Conservation (phyloP, 1,140 invertebrate genomes). For the Drosophila kepulauana region DNA sequence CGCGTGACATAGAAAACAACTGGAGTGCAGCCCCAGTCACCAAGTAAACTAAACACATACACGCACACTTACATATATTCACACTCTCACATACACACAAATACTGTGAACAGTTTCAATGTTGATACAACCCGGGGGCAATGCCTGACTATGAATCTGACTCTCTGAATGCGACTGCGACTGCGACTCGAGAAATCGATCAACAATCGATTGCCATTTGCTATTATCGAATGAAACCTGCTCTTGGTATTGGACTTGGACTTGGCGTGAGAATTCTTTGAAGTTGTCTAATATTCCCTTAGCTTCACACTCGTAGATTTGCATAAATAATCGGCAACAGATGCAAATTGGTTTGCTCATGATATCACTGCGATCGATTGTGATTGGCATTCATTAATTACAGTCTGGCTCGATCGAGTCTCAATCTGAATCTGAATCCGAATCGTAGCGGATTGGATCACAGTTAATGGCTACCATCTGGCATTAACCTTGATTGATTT, state of each 20-base stretch:
- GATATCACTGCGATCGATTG: conserved; percentile 23
- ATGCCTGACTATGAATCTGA: conserved; percentile 25
- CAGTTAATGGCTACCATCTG: conserved; percentile 9
- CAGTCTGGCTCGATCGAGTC: conserved; percentile 4
- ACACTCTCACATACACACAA: neutral
- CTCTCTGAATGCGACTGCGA: neutral
- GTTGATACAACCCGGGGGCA: conserved; percentile 49
- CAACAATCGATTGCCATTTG: conserved; percentile 27
- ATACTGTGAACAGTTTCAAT: conserved; percentile 13
- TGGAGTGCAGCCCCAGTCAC: conserved; percentile 53
- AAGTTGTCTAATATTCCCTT: conserved; percentile 13
- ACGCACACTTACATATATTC: neutral
- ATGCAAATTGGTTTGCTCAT: conserved; percentile 58
- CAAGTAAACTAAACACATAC: conserved; percentile 23
- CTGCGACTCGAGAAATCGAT: neutral
- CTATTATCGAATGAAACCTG: conserved; percentile 31
- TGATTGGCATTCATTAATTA: conserved; percentile 37
- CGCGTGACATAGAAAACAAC: conserved; percentile 70
- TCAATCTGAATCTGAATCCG: neutral
- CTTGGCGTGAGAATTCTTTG: conserved; percentile 67
- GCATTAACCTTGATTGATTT: conserved; percentile 51
- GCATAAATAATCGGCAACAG: conserved; percentile 78
- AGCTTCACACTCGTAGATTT: conserved; percentile 59
- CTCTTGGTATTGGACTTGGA: conserved; percentile 23
- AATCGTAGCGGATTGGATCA: conserved; percentile 2